Conservation (phyloP, 2,797 vertebrate species). For the Megaceryle alcyon region DNA sequence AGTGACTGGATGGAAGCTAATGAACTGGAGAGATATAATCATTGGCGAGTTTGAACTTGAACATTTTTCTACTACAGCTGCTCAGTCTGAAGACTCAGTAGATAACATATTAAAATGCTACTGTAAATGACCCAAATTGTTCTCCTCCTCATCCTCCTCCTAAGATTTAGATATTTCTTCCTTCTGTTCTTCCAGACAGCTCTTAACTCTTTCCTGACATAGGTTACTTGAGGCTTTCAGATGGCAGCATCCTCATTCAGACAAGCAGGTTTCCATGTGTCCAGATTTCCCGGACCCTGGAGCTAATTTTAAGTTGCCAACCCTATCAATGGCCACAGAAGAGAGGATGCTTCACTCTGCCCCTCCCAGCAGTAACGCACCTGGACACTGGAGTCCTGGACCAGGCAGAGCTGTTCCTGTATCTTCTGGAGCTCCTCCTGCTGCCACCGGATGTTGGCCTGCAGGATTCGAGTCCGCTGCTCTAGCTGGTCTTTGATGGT, state of each 20-base stretch:
- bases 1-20: neutral
- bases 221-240: neutral
- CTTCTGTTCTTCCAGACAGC: neutral
- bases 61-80: neutral
- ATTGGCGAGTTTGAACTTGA: neutral
- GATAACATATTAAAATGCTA: neutral
- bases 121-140: neutral
- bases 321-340: rapidly evolving
- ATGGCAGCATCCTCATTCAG: neutral
- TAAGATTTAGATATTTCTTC: neutral
- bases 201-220: neutral
- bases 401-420: slow-evolving; percentile 82
- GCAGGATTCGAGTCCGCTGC: slow-evolving; percentile 79
- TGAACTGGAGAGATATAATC: neutral
- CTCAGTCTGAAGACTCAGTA: neutral
- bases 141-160: neutral
- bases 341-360: neutral
- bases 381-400: slow-evolving; percentile 81
- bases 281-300: neutral
- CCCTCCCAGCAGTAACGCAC: slow-evolving; percentile 28
- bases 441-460: slow-evolving; percentile 84
- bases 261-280: neutral
- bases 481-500: slow-evolving; percentile 83
- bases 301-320: neutral
- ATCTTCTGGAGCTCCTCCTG: slow-evolving; percentile 85